Conservation (phyloP, 2,888 invertebrate species). For the Teleogryllus oceanicus region DNA sequence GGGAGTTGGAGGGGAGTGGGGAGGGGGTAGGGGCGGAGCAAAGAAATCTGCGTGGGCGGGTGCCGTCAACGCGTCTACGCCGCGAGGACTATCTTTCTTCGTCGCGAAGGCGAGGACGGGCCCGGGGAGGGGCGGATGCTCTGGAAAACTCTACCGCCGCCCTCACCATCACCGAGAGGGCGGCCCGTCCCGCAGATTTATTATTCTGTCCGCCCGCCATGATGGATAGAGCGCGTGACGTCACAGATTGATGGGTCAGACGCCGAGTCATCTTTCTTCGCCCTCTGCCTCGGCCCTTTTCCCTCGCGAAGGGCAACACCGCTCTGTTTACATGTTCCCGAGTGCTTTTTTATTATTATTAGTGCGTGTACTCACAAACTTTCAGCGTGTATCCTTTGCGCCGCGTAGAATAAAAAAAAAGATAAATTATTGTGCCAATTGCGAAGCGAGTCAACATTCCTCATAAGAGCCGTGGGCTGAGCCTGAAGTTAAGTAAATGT, state of each 20-base stretch:
- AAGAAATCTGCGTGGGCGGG: background rate
- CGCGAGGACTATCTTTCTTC: background rate
- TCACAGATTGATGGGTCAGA: slow-evolving; percentile 12
- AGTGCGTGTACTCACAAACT: background rate
- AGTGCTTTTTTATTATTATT: background rate
- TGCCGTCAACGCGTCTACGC: background rate
- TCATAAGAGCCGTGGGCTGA: background rate
- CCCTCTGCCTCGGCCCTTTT: background rate
- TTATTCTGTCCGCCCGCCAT: slow-evolving; percentile 32
- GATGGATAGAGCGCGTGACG: slow-evolving; percentile 27
- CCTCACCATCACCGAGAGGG: background rate
- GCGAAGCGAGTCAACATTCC: background rate
- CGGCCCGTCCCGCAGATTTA: slow-evolving; percentile 27
- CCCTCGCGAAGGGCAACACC: background rate
- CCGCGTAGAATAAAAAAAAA: background rate
- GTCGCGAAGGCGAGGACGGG: background rate
- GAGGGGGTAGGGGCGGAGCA: background rate
- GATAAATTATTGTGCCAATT: slow-evolving; percentile 7
- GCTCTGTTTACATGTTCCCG: background rate
- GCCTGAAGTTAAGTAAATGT: slow-evolving; percentile 18
- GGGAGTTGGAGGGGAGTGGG: no score
- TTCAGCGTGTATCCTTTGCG: background rate
- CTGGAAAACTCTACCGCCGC: background rate
- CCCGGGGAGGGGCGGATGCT: background rate
- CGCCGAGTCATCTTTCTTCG: background rate